Percentiles rank a stretch among this genome's conserved stretches.
phyloP scores from a whole-genome alignment of 2,797 vertebrate species.

The Rousettus madagascariensis region DNA sequence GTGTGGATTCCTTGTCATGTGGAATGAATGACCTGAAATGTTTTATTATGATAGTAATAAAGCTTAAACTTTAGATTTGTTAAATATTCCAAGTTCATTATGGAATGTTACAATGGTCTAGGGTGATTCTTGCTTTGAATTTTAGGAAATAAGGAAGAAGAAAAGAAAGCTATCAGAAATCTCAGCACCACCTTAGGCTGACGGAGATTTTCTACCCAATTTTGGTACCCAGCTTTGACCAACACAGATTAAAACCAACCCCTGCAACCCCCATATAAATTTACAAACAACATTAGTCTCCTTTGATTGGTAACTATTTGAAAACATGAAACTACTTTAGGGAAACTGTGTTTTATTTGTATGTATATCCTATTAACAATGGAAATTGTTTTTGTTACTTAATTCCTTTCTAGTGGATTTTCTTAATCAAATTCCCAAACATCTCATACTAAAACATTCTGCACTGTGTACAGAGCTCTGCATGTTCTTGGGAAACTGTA shows the following conservation, averaged over 20 bases:
- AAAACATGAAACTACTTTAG: constrained; percentile 46
- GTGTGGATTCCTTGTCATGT: constrained; percentile 2
- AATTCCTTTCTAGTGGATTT: constrained; percentile 13
- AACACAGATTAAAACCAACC: constrained; percentile 21
- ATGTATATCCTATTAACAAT: not conserved
- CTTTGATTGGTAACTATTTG: constrained; percentile 28
- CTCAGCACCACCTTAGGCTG: not conserved
- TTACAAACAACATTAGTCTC: constrained; percentile 53
- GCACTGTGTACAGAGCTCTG: not conserved
- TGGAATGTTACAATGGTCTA: not conserved
- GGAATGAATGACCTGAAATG: constrained; percentile 26
- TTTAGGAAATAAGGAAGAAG: constrained; percentile 26
- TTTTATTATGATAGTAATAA: not conserved
- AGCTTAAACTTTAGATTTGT: not conserved
- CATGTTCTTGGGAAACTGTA: not conserved
- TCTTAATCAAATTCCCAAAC: constrained; percentile 10
- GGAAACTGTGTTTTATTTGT: not conserved
- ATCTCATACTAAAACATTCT: not conserved
- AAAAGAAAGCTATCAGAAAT: constrained; percentile 11
- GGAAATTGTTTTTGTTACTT: not conserved
- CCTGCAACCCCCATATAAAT: constrained; percentile 25
- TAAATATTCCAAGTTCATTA: constrained; percentile 18
- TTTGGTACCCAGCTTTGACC: constrained; percentile 21
- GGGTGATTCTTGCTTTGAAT: not conserved
- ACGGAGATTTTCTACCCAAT: constrained; percentile 36